phyloP scores from a whole-genome alignment of 1,140 invertebrate species.

The Hyles vespertilio region DNA sequence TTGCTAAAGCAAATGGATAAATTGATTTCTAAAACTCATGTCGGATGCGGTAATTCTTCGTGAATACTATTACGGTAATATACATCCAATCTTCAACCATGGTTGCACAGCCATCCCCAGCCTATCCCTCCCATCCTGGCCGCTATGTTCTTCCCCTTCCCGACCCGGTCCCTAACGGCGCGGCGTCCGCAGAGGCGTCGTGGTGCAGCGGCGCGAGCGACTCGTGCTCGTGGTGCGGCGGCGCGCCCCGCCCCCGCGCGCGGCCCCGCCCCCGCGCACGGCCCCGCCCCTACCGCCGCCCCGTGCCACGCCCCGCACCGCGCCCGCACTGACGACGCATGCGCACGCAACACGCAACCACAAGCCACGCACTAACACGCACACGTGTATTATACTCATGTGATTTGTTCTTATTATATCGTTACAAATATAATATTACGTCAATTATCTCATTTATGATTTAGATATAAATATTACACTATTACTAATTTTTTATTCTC shows the following conservation, averaged over 20 bases:
- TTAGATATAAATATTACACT: too few relatives aligned
- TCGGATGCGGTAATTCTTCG: too few relatives aligned
- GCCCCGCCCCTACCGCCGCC: conserved; percentile 10
- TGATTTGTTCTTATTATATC: too few relatives aligned
- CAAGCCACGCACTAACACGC: too few relatives aligned
- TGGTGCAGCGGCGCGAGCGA: conserved; percentile 43
- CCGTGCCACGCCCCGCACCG: neutral
- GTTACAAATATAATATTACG: too few relatives aligned
- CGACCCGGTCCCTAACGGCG: conserved; percentile 5
- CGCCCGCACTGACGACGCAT: neutral
- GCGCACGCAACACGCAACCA: neutral
- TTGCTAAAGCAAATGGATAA: too few relatives aligned
- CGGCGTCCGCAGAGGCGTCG: conserved; percentile 42
- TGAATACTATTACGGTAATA: neutral
- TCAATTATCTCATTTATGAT: neutral
- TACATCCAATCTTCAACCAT: conserved; percentile 4
- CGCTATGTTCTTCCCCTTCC: conserved; percentile 4
- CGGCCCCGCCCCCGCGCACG: neutral
- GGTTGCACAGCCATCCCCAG: conserved; percentile 3
- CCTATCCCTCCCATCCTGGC: conserved; percentile 6
- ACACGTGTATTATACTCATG: too few relatives aligned
- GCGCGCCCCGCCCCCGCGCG: conserved; percentile 10
- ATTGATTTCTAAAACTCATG: too few relatives aligned
- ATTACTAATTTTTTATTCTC: neutral
- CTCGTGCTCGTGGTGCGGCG: conserved; percentile 48